Evolutionary conservation across 2,113 vertebrate species (phyloP), one percentile per base, ranked within the genome.

Genomic region (Sinocyclocheilus anshuiensis): DNA sequence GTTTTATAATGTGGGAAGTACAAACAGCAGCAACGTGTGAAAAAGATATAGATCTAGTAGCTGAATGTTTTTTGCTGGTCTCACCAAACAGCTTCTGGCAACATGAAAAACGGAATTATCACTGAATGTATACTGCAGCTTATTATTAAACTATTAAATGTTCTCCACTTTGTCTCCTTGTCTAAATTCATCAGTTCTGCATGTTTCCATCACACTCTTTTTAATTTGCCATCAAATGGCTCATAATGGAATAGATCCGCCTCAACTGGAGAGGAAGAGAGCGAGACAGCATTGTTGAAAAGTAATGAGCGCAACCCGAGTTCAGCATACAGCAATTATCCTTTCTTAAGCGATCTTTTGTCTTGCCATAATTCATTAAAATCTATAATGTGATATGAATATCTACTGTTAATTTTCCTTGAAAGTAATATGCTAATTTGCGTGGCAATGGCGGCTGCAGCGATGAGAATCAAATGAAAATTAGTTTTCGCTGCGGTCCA

Each of bases 71-170:
- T 90, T 94, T 94, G 93, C 94, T 95, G 94, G 94, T 94, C 94
- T 95, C 94, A 95, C 94, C 94, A 93, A 84, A 95, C 95, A 93
- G 94, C 93, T 94, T 95, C 92, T 95, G 93, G 93, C 94, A 95
- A 94, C 93, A 94, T 94, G 92, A 95, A 95, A 94, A 95, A 95
- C 88, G 90, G 94, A 96, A 94, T 94, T 95, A 94, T 95, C 95
- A 95, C 93, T 95, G 95, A 96, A 96, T 96, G 95, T 96, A 96
- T 94, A 95, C 94, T 95, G 93, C 94, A 95, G 94, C 94, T 95
- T 95, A 94, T 95, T 94, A 95, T 95, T 95, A 96, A 96, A 96
- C 94, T 95, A 95, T 95, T 96, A 95, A 95, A 96, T 96, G 95
- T 96, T 93, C 91, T 92, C 91, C 88, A 91, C 86, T 89, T 88